Evolutionary conservation across 2,113 vertebrate genomes (phyloP).

Genomic region (Cyprinodon brontotheroides): DNA sequence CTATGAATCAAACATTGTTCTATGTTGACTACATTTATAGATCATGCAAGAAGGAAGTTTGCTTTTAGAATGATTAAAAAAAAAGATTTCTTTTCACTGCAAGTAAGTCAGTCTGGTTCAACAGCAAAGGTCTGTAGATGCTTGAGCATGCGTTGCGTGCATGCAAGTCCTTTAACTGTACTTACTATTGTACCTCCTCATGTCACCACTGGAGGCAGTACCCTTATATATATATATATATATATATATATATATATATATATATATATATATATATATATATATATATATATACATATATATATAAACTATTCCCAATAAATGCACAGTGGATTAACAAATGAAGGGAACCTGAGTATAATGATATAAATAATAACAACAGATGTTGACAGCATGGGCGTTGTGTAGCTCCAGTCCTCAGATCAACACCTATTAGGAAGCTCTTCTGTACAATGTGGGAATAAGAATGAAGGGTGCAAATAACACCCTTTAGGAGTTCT

Average conservation of each 20-base stretch:
- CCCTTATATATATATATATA: too few species aligned
- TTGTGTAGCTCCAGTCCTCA: slow-evolving; percentile 36
- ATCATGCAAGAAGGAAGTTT: not conserved
- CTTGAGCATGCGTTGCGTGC: slow-evolving; percentile 7
- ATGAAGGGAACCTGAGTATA: slow-evolving; percentile 14
- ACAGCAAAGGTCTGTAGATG: slow-evolving; percentile 21
- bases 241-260: too few species aligned
- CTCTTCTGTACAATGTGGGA: slow-evolving; percentile 31
- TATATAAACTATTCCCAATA: too few species aligned
- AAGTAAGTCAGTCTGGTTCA: slow-evolving; percentile 44
- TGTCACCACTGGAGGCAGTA: slow-evolving; percentile 17
- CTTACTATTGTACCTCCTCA: slow-evolving; percentile 43
- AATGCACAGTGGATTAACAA: not conserved
- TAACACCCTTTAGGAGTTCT: slow-evolving; percentile 53
- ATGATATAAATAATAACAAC: slow-evolving; percentile 35
- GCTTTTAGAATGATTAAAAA: too few species aligned
- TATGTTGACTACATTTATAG: too few species aligned
- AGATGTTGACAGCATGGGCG: slow-evolving; percentile 25
- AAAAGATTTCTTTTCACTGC: slow-evolving; percentile 4
- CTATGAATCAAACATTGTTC: too few species aligned
- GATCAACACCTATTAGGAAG: slow-evolving; percentile 51
- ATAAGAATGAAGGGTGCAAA: slow-evolving; percentile 51
- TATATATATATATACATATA: too few species aligned
- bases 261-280: too few species aligned
- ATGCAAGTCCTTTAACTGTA: slow-evolving; percentile 1